Base-by-base conservation (phyloP, 2,113 vertebrate genomes). In the Acrocephalus arundinaceus region DNA sequence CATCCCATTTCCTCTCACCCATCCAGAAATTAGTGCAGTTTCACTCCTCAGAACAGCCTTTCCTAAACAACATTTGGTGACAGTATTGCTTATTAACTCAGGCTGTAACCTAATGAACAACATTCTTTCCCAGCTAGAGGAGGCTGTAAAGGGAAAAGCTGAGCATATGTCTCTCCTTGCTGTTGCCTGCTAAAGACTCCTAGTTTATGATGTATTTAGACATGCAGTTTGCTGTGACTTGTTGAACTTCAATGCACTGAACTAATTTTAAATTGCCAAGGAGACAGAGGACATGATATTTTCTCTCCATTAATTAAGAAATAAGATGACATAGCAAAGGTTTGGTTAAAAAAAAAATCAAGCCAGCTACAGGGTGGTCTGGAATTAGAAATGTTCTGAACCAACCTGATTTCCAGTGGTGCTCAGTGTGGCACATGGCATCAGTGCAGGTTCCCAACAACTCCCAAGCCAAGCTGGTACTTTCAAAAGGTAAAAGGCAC, bases 251-350 rank as follows among this genome's bases (percentile, higher is more conserved):
- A 55, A 18, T 28, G 71, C 39, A 62, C 21, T 74, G 33, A 91
- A 67, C 22, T 67, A 17, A 67, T 66, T 93, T 91, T 63, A 61
- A 74, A 89, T 45, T 83, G 23, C 63, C 72, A 80, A 84, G 63
- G 51, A 94, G 87, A 76, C 45, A 93, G 72, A 82, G n/a, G 31
- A 94, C 43, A 48, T 31, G 25, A 3, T 55, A 80, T 93, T 93
- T 88, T 86, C 81, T 85, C 67, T 85, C 72, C 17, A 45, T 70
- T 93, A 91, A 85, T 82, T 85, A 88, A 76, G 72, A 93, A 94
- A 85, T 25, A 31, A 35, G 39, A 66, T 45, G 6, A 17, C 30
- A 71, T 2, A 67, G 58, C 23, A 87, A 85, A 82, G 4, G 1
- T 8, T 51, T 85, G 21, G 15, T 49, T 66, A 31, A 27, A 41